phyloP scores from a whole-genome alignment of 1,140 invertebrate genomes.

The Cydia amplana region DNA sequence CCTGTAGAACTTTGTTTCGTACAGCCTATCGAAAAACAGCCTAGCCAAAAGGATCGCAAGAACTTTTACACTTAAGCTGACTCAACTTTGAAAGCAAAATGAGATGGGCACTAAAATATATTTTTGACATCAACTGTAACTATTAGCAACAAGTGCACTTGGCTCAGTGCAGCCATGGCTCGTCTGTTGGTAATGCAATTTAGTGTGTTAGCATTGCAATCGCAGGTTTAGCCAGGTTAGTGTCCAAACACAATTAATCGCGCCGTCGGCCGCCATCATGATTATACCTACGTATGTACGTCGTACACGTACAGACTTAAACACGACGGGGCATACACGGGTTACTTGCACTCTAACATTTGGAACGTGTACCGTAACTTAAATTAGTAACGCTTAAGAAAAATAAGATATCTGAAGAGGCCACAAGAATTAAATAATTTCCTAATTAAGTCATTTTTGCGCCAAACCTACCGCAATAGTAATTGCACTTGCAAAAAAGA shows the following conservation, averaged over 20 bases:
- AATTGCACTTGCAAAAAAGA: too few species aligned
- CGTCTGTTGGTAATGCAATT: background rate
- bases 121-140: background rate
- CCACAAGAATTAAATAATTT: too few species aligned
- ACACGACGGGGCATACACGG: background rate
- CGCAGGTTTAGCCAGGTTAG: conserved; percentile 9
- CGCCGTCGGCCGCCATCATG: background rate
- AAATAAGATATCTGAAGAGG: background rate
- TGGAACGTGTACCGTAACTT: background rate
- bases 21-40: too few species aligned
- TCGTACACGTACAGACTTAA: conserved; percentile 1
- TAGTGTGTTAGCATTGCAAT: conserved; percentile 16
- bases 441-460: too few species aligned
- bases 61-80: too few species aligned
- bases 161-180: too few species aligned
- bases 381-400: background rate
- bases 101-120: background rate
- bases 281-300: background rate
- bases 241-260: conserved; percentile 8
- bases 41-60: too few species aligned
- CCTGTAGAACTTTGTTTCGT: too few species aligned
- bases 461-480: too few species aligned
- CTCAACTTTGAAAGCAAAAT: too few species aligned
- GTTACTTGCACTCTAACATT: background rate
- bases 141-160: background rate